Percentiles rank a stretch among this genome's conserved stretches.
Conservation (phyloP, 2,888 invertebrate species). For the Lepidonotus clava region DNA sequence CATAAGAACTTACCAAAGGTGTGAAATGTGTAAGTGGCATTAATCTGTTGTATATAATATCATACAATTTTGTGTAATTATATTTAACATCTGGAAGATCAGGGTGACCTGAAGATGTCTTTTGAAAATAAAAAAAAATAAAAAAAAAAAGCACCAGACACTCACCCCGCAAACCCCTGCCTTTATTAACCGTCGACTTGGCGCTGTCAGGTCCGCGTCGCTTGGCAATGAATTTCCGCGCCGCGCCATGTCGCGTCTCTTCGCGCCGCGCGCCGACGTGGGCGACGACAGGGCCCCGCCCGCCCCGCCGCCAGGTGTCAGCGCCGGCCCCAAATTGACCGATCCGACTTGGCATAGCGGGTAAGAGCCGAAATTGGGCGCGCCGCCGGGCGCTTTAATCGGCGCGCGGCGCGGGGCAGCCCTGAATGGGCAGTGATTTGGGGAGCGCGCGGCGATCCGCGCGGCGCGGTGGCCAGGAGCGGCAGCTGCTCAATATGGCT, state of each 20-base stretch:
- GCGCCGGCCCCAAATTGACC: constrained; percentile 32
- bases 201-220: background rate
- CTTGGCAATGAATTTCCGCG: background rate
- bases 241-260: no score
- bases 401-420: background rate
- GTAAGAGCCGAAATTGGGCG: constrained; percentile 46
- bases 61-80: no score
- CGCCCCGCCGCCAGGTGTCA: constrained; percentile 30
- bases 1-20: no score
- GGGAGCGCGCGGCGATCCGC: background rate
- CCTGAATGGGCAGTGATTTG: constrained; percentile 42
- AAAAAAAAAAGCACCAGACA: no score
- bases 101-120: no score
- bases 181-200: no score
- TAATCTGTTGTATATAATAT: no score
- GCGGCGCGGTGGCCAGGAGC: background rate
- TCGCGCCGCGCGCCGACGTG: background rate
- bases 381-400: constrained; percentile 25
- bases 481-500: background rate
- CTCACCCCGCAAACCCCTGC: no score
- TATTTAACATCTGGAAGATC: no score
- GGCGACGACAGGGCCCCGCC: background rate
- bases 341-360: constrained; percentile 34
- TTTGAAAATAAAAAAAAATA: no score
- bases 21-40: no score